phyloP scores from a whole-genome alignment of 2,113 vertebrate species.

The Notothenia rossii region DNA sequence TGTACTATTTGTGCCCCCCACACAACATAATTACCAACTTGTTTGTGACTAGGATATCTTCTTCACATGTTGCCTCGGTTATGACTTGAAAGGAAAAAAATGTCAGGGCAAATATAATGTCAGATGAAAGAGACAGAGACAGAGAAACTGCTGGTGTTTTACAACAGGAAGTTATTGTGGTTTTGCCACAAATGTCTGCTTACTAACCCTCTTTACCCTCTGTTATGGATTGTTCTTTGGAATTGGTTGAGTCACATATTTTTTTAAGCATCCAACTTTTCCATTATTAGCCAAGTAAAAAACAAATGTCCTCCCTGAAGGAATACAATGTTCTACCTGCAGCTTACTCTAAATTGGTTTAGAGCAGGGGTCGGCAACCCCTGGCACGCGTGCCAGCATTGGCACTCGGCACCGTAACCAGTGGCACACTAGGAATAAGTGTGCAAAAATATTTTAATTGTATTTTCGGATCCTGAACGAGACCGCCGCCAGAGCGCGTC shows the following conservation, averaged over 20 bases:
- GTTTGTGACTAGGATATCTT: constrained; percentile 28
- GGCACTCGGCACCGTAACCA: no score
- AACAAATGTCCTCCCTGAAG: not conserved
- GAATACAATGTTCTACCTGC: not conserved
- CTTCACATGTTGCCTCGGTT: not conserved
- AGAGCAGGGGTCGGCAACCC: no score
- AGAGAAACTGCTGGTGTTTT: not conserved
- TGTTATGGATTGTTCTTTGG: not conserved
- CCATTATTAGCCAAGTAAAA: no score
- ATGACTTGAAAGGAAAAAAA: not conserved
- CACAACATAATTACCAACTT: constrained; percentile 37
- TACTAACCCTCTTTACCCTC: not conserved
- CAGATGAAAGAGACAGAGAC: not conserved
- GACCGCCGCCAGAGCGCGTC: no score
- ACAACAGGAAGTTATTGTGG: not conserved
- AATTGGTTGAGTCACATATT: not conserved
- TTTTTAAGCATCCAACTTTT: not conserved
- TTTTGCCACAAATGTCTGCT: not conserved
- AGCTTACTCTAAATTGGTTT: not conserved
- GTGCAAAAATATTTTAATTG: no score
- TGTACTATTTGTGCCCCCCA: not conserved
- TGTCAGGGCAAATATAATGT: not conserved
- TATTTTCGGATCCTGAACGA: no score
- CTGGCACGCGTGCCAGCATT: no score
- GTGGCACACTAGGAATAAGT: no score